Base-by-base conservation (phyloP, 2,888 invertebrate genomes). In the Diarsia dahlii region DNA sequence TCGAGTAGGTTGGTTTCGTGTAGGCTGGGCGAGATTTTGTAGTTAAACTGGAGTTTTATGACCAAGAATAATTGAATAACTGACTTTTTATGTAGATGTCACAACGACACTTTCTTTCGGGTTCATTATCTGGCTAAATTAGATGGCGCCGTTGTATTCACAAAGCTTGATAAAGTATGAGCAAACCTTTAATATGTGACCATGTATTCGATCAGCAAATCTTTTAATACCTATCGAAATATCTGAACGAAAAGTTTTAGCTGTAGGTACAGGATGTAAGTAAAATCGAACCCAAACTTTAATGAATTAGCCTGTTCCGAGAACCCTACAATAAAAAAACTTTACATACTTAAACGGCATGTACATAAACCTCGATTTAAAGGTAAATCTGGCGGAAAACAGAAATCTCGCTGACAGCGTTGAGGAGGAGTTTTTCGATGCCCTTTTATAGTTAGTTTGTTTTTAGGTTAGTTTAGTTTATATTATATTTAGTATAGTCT, bases 1-100 rank as follows among this genome's bases (percentile, higher is more conserved):
- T 46, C 28, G 46, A 60, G 70, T 85, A 78, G 72, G 86, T 45
- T 67, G 23, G 34, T 46, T 48, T n/a, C n/a, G 39, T 72, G 86
- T 75, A 58, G 76, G 70, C 15, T 48, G 68, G 20, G 28, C 28
- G 18, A 4, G 54, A 52, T 52, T 63, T 68, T 62, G 46, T 71
- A n/a, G 28, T 58, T 39, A 48, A 68, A 48, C 15, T 60, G 8
- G 10, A 52, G 15, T 28, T 34, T 45, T 13, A 39, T 28, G 5
- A 13, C 4, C 0, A 10, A 50, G 12, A 71, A 10, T 34, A 71
- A 71, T 58, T 60, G 60, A 34, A 60, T 34, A 1, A 34, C 18
- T 34, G 9, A 1, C 3, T 34, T 60, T 56, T 34, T 60, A 60
- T 18, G 34, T 28, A 28, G 28, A 28, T 58, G 8, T 13, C 23